These are phyloP conservation scores for Temnothorax ravouxi DNA, from an alignment of 2,888 invertebrate genomes.

Conservation along the genomic window DNA sequence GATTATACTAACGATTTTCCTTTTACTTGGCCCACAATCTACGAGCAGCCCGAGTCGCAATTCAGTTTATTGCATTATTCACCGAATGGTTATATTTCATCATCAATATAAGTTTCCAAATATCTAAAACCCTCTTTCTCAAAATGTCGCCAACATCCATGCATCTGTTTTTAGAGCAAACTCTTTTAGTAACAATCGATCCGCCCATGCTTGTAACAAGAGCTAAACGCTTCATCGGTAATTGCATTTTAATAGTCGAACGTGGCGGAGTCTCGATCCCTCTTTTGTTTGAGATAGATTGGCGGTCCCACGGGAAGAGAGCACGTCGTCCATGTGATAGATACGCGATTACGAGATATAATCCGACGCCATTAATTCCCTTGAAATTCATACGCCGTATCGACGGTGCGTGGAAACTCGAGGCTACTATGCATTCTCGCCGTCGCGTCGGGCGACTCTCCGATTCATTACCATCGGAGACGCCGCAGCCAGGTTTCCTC, in stretches of 20 bases:
- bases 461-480: slow-evolving; percentile 53
- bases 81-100: neutral
- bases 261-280: neutral
- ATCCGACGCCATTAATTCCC: slow-evolving; percentile 52
- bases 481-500: slow-evolving; percentile 15
- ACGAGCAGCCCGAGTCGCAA: slow-evolving; percentile 1
- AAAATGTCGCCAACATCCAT: neutral
- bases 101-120: neutral
- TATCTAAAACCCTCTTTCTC: neutral
- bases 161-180: neutral
- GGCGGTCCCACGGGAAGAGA: slow-evolving; percentile 20
- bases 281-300: slow-evolving; percentile 38
- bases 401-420: slow-evolving; percentile 42
- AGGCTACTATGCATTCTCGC: slow-evolving; percentile 35
- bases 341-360: slow-evolving; percentile 51
- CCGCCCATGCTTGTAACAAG: neutral
- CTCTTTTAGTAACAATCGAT: slow-evolving; percentile 11
- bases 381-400: slow-evolving; percentile 49
- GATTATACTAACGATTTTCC: neutral
- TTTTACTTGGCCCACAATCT: neutral
- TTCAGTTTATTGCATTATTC: slow-evolving; percentile 29
- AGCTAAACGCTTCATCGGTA: slow-evolving; percentile 20
- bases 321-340: slow-evolving; percentile 25
- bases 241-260: slow-evolving; percentile 39
- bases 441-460: neutral